Base-by-base conservation (phyloP, 2,888 invertebrate genomes). In the Oscheius sp. region DNA sequence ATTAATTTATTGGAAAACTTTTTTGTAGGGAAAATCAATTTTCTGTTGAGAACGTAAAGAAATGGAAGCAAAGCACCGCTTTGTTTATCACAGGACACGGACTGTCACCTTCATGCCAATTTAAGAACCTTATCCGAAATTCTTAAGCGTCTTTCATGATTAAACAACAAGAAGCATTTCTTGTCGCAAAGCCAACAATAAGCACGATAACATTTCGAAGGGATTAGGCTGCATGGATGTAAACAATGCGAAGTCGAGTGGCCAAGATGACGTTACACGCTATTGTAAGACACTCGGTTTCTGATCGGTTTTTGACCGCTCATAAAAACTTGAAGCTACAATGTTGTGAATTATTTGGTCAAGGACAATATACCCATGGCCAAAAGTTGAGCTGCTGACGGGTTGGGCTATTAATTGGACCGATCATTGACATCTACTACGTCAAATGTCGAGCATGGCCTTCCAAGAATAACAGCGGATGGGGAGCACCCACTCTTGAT, bases 361-460 rank as follows among this genome's bases (percentile, higher is more conserved):
- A 53, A 10, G 17, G 29, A 53, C 31, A 48, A 3, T n/a, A n/a
- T n/a, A n/a, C n/a, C 37, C 10, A 15, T 33, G 31, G 15, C 31
- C 12, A 31, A 6, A n/a, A 53, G 33, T 31, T 12, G 15, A 10
- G 10, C n/a, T 31, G 53, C 3, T 10, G 34, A 4, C 12, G n/a
- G n/a, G n/a, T n/a, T n/a, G 48, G 5, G 48, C 15, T 23, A 48
- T 15, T 17, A 15, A 48, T 12, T 4, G 23, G 23, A 17, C 10
- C 55, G 55, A 55, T 55, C 55, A 55, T 55, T 55, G 55, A 34
- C 55, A 55, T 55, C 55, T 17, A 8, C 33, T 55, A 55, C 55
- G 55, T 55, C 55, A 55, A 55, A 33, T 55, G 34, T 55, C 48
- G 20, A 42, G 27, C 42, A 17, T 17, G n/a, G 34, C 53, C 53